These are phyloP conservation scores for Alethe castanea DNA, from an alignment of 2,113 vertebrate species.

Conservation along the genomic window DNA sequence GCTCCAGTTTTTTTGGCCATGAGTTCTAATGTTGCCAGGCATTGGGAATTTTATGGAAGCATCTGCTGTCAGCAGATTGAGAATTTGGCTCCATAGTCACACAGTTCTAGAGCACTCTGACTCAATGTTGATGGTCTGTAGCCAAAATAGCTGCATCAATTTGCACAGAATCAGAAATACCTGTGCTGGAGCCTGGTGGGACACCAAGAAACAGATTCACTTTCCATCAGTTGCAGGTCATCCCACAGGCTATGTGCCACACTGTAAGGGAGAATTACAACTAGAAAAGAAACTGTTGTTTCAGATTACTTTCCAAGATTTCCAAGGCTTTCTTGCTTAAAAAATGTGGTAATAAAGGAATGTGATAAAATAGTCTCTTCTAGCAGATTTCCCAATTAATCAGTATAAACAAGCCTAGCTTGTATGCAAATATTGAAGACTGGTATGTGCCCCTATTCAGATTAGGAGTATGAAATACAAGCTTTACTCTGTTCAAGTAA, in stretches of 20 bases:
- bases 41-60: neutral
- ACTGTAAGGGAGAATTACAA: neutral
- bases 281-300: neutral
- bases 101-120: neutral
- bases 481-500: neutral
- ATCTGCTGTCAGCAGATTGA: neutral
- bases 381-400: neutral
- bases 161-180: neutral
- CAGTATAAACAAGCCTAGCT: neutral
- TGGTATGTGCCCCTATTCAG: neutral
- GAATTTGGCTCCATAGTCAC: neutral
- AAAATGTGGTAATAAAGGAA: neutral
- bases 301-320: neutral
- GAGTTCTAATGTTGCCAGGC: neutral
- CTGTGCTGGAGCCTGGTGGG: neutral
- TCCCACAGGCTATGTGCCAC: neutral
- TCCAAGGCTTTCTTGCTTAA: neutral
- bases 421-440: neutral
- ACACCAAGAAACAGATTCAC: neutral
- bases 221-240: neutral
- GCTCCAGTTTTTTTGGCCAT: neutral
- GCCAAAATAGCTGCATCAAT: neutral
- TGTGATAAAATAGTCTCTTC: neutral
- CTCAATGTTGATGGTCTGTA: neutral
- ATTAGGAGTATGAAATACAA: neutral